Evolutionary conservation across 92 coral and sea anemone species (phyloP).

Genomic region (Porites divaricata): DNA sequence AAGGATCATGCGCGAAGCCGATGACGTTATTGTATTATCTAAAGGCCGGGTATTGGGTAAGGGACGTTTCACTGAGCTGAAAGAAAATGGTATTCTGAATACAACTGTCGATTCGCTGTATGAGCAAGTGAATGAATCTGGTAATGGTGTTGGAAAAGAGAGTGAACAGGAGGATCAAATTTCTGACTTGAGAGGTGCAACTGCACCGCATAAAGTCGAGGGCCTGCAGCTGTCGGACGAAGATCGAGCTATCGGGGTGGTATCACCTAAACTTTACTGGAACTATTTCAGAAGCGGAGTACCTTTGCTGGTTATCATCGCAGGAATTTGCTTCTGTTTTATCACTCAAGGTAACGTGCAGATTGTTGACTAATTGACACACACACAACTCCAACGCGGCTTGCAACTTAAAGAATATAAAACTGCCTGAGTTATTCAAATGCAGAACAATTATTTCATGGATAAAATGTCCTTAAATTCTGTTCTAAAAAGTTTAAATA

Average conservation of each 20-base stretch:
- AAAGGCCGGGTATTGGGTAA: background rate
- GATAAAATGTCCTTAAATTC: no score
- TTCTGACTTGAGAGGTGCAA: background rate
- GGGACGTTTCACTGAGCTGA: background rate
- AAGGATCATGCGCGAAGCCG: background rate
- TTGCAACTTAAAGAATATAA: no score
- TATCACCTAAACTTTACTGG: background rate
- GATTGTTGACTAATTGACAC: background rate
- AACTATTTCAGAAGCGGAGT: background rate
- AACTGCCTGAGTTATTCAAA: no score
- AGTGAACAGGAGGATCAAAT: background rate
- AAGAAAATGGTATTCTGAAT: background rate
- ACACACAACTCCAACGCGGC: no score
- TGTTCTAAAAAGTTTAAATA: no score
- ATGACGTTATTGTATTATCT: background rate
- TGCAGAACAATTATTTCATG: no score
- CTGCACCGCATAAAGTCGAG: background rate
- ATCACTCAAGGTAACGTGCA: background rate
- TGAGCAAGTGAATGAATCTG: background rate
- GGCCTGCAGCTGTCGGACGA: background rate
- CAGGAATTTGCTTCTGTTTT: background rate
- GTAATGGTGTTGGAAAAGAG: background rate
- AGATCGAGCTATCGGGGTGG: background rate
- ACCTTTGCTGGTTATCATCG: background rate
- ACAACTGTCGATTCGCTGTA: background rate